These are phyloP conservation scores for Hirudo medicinalis DNA, from an alignment of 1,140 invertebrate genomes.

Conservation along the genomic window DNA sequence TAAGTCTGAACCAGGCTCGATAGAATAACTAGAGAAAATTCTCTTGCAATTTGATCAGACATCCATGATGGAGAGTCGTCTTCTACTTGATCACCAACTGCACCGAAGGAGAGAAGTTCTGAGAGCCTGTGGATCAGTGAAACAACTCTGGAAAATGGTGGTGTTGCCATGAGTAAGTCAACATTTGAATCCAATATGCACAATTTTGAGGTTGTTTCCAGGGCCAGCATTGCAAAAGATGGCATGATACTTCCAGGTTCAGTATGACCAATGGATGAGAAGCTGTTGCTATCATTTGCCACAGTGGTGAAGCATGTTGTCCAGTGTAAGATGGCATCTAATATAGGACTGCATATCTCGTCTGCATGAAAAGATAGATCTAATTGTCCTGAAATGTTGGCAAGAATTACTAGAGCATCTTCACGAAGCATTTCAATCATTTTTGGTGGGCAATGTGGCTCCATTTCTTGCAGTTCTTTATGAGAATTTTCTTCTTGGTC, in stretches of 20 bases:
- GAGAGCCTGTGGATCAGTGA: slow-evolving; percentile 45
- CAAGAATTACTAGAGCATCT: slow-evolving; percentile 78
- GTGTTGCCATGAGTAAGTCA: slow-evolving; percentile 91
- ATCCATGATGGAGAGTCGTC: background rate
- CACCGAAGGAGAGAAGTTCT: background rate
- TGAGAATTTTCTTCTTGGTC: too few species aligned
- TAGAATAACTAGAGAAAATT: slow-evolving; percentile 79
- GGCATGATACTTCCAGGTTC: slow-evolving; percentile 59
- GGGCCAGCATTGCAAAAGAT: slow-evolving; percentile 78
- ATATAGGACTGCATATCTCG: slow-evolving; percentile 72
- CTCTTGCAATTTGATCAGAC: slow-evolving; percentile 63
- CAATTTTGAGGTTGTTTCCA: slow-evolving; percentile 90
- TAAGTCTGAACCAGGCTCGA: slow-evolving; percentile 60
- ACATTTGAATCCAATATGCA: slow-evolving; percentile 93
- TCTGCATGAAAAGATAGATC: slow-evolving; percentile 71
- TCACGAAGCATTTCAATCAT: slow-evolving; percentile 77
- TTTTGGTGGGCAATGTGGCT: slow-evolving; percentile 52
- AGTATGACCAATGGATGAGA: background rate
- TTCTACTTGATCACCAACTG: background rate
- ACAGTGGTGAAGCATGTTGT: slow-evolving; percentile 82
- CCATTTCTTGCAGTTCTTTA: too few species aligned
- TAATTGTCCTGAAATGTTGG: slow-evolving; percentile 85
- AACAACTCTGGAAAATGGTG: slow-evolving; percentile 78
- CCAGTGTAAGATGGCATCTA: slow-evolving; percentile 90
- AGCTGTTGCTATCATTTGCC: slow-evolving; percentile 49